Conservation (phyloP, 1,140 invertebrate species). For the Drosophila nikananu region DNA sequence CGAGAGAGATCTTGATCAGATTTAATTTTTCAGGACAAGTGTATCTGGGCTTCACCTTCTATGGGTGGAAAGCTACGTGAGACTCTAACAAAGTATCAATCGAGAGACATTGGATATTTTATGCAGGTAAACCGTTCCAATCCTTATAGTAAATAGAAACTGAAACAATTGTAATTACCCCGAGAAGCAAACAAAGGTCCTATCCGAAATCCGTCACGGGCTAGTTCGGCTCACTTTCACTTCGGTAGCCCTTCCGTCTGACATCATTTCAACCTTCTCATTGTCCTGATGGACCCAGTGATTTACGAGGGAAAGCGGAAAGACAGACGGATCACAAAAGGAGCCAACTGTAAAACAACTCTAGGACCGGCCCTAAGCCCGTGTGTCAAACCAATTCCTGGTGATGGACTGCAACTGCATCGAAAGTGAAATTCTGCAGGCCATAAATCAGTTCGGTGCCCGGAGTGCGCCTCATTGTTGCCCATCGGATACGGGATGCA, state of each 20-base stretch:
- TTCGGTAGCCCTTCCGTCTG: slow-evolving; percentile 39
- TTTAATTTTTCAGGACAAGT: background rate
- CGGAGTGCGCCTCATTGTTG: slow-evolving; percentile 25
- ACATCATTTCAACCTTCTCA: slow-evolving; percentile 31
- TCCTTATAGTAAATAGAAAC: background rate
- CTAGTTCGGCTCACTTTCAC: slow-evolving; percentile 45
- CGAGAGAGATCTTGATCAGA: background rate
- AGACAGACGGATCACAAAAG: slow-evolving; percentile 24
- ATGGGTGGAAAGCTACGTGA: background rate
- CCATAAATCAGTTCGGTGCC: slow-evolving; percentile 59
- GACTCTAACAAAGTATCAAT: background rate
- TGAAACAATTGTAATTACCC: slow-evolving; percentile 34
- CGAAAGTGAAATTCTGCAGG: slow-evolving; percentile 69
- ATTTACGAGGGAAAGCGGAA: slow-evolving; percentile 70
- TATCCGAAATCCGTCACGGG: slow-evolving; percentile 31
- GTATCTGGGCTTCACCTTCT: background rate
- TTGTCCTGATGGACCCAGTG: slow-evolving; percentile 55
- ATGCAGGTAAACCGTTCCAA: too few relatives aligned
- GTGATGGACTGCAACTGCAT: slow-evolving; percentile 41
- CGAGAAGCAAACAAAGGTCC: slow-evolving; percentile 5
- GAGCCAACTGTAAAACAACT: slow-evolving; percentile 21
- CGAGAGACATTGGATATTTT: background rate
- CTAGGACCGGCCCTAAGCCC: slow-evolving; percentile 35
- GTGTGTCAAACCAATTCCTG: slow-evolving; percentile 17
- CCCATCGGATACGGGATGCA: slow-evolving; percentile 53